These are phyloP conservation scores for Metaphire vulgaris DNA, from an alignment of 1,140 invertebrate genomes.

Conservation along the genomic window DNA sequence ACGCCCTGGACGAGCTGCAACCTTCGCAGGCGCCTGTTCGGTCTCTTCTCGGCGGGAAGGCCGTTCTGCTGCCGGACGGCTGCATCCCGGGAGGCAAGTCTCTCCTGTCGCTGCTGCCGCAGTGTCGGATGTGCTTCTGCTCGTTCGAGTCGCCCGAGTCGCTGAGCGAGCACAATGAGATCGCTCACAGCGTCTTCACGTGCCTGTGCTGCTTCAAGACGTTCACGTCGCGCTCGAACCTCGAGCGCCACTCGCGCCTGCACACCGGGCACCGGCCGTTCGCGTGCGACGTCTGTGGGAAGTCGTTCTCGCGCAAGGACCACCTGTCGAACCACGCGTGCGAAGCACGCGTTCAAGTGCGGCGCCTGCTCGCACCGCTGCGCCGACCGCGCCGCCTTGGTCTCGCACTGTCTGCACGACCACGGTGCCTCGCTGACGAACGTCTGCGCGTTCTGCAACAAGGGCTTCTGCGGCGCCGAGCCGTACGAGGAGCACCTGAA, in stretches of 20 bases:
- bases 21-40: not conserved
- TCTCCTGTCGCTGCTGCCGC: slow-evolving; percentile 15
- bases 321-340: slow-evolving; percentile 28
- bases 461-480: slow-evolving; percentile 26
- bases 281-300: slow-evolving; percentile 25
- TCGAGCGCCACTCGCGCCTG: slow-evolving; percentile 94
- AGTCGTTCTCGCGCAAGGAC: slow-evolving; percentile 30
- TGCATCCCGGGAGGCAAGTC: slow-evolving; percentile 18
- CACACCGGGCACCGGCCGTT: slow-evolving; percentile 89
- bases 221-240: slow-evolving; percentile 95
- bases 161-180: slow-evolving; percentile 25
- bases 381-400: slow-evolving; percentile 16
- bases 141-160: slow-evolving; percentile 16
- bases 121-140: slow-evolving; percentile 18
- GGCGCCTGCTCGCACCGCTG: slow-evolving; percentile 25
- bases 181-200: slow-evolving; percentile 23
- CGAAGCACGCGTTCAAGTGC: slow-evolving; percentile 29
- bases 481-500: slow-evolving; percentile 26
- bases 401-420: slow-evolving; percentile 24
- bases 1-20: not conserved
- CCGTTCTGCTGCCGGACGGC: slow-evolving; percentile 9
- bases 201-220: slow-evolving; percentile 70
- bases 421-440: slow-evolving; percentile 17
- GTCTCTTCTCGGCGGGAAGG: slow-evolving; percentile 6
- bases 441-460: slow-evolving; percentile 27